Percentiles rank a stretch among this genome's conserved stretches.
Evolutionary conservation across 2,113 vertebrate genomes (phyloP).

Genomic region (Macrotus californicus): DNA sequence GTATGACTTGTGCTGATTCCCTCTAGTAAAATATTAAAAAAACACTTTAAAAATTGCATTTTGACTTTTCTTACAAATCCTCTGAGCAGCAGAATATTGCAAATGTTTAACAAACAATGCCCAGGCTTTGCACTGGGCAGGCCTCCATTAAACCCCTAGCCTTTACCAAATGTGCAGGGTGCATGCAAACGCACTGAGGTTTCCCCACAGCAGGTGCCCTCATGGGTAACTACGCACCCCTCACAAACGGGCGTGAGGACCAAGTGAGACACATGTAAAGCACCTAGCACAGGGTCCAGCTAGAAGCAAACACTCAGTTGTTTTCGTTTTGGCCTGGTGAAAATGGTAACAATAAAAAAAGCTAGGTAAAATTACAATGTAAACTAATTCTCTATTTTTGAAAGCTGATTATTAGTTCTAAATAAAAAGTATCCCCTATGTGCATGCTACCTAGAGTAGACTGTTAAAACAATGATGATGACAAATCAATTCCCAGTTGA

Average conservation of each 20-base stretch:
- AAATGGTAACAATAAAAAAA: not conserved
- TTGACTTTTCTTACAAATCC: not conserved
- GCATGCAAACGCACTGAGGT: not conserved
- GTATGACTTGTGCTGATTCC: not conserved
- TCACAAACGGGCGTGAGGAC: not conserved
- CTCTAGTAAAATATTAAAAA: not conserved
- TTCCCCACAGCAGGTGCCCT: accelerated
- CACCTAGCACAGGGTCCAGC: not conserved
- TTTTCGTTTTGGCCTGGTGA: not conserved
- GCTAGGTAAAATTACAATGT: not conserved
- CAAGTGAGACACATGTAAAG: not conserved
- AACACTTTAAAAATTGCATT: not conserved
- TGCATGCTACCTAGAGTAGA: not conserved
- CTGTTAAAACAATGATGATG: not conserved
- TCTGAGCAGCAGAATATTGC: not conserved
- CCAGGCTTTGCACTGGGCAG: not conserved
- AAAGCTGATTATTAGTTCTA: not conserved
- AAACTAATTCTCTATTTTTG: not conserved
- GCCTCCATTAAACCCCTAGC: not conserved
- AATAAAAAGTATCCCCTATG: not conserved
- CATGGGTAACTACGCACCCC: not conserved
- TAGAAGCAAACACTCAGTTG: not conserved
- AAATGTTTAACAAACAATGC: not conserved
- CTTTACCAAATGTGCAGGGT: not conserved
- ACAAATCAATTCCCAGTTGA: not conserved